Conservation (phyloP, 2,797 vertebrate species). For the Intellagama lesueurii region DNA sequence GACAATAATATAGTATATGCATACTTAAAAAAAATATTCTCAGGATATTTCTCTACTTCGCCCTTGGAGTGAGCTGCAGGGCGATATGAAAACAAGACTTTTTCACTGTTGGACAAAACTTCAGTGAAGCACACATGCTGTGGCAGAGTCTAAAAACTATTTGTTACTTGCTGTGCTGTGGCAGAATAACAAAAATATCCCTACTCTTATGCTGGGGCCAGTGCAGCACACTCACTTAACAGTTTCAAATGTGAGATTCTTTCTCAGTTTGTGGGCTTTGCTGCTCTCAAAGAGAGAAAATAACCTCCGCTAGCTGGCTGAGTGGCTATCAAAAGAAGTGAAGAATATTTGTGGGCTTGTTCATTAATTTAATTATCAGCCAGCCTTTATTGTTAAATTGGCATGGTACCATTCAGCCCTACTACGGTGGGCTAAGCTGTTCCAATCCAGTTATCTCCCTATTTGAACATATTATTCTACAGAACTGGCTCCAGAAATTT, state of each 20-base stretch:
- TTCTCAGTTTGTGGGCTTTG: neutral
- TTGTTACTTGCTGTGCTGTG: neutral
- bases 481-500: neutral
- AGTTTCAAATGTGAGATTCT: neutral
- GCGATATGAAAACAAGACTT: neutral
- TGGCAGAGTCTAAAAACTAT: slow-evolving; percentile 5
- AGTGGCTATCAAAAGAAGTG: neutral
- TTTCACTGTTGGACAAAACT: neutral
- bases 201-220: slow-evolving; percentile 9
- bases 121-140: slow-evolving; percentile 1
- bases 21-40: neutral
- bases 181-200: slow-evolving; percentile 8
- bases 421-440: neutral
- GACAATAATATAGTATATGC: neutral
- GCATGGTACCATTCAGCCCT: neutral
- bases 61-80: slow-evolving; percentile 8
- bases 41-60: neutral
- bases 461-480: neutral
- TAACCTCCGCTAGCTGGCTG: neutral
- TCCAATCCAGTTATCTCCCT: neutral
- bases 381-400: neutral
- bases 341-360: neutral
- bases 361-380: neutral
- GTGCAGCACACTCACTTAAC: slow-evolving; percentile 3
- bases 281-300: neutral